These are phyloP conservation scores for Simalia tracyae DNA, from an alignment of 2,797 vertebrate species.

Conservation along the genomic window DNA sequence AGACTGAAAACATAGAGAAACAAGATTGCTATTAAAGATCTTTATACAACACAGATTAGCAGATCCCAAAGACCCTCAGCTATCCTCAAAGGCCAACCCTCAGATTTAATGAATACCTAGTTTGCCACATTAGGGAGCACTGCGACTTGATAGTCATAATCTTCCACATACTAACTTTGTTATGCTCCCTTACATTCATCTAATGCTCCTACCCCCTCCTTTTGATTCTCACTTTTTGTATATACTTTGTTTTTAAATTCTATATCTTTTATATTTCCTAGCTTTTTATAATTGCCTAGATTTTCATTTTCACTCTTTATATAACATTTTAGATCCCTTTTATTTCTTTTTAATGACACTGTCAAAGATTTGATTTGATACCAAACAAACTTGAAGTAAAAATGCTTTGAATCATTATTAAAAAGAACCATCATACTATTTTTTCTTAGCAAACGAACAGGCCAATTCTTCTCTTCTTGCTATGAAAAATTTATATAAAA, in stretches of 20 bases:
- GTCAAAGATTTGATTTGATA: too few species aligned
- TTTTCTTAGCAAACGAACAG: not conserved
- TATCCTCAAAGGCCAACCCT: not conserved
- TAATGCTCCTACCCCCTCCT: not conserved
- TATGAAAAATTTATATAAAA: not conserved
- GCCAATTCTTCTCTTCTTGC: not conserved
- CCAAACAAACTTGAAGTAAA: not conserved
- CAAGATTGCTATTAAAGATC: slow-evolving; percentile 2
- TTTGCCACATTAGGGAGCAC: not conserved
- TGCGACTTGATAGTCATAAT: not conserved
- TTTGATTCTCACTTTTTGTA: too few species aligned
- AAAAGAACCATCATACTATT: not conserved
- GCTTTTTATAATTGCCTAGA: too few species aligned
- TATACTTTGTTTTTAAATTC: too few species aligned
- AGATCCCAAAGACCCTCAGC: not conserved
- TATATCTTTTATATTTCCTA: too few species aligned
- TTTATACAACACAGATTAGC: slow-evolving; percentile 21
- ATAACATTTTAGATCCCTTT: too few species aligned
- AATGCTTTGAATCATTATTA: slow-evolving; percentile 1
- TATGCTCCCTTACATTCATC: not conserved
- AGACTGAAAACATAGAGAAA: not conserved
- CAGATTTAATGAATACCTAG: not conserved
- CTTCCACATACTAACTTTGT: not conserved
- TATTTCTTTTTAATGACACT: too few species aligned
- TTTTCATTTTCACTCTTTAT: too few species aligned